Conservation (phyloP, 2,888 invertebrate genomes). For the Microdon myrmicae region DNA sequence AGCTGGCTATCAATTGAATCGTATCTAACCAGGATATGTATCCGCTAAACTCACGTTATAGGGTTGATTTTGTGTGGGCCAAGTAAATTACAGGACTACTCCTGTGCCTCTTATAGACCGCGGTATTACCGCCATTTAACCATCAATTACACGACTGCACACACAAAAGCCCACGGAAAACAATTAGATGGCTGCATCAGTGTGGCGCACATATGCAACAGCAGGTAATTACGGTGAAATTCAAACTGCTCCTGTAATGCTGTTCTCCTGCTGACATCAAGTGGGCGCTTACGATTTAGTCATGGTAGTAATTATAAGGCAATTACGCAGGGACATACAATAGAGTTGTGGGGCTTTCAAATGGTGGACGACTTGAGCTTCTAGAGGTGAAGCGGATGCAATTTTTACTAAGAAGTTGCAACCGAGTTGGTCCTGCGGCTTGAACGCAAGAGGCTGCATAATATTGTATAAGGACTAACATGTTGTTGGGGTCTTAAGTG, state of each 20-base stretch:
- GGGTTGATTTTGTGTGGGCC: constrained; percentile 9
- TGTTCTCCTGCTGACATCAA: constrained; percentile 39
- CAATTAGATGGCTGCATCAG: constrained; percentile 32
- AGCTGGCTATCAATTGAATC: too few species aligned
- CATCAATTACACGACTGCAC: constrained; percentile 33
- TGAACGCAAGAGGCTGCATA: too few species aligned
- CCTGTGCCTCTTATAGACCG: constrained; percentile 10
- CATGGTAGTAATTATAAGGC: constrained; percentile 44
- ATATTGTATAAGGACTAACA: too few species aligned
- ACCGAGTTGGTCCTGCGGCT: too few species aligned
- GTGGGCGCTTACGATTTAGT: constrained; percentile 50
- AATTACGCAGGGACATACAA: constrained; percentile 29
- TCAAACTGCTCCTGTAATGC: too few species aligned
- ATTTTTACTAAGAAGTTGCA: too few species aligned
- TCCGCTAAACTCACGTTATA: too few species aligned
- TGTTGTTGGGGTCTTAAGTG: too few species aligned
- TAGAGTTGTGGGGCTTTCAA: constrained; percentile 4
- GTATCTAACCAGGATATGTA: too few species aligned
- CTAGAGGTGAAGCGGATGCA: too few species aligned
- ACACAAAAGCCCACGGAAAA: constrained; percentile 48
- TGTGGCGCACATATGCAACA: background rate
- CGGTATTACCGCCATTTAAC: constrained; percentile 24
- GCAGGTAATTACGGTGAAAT: too few species aligned
- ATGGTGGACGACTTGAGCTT: too few species aligned
- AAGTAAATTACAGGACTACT: constrained; percentile 9